Evolutionary conservation across 2,113 vertebrate genomes (phyloP).

Genomic region (Lamprotornis superbus): DNA sequence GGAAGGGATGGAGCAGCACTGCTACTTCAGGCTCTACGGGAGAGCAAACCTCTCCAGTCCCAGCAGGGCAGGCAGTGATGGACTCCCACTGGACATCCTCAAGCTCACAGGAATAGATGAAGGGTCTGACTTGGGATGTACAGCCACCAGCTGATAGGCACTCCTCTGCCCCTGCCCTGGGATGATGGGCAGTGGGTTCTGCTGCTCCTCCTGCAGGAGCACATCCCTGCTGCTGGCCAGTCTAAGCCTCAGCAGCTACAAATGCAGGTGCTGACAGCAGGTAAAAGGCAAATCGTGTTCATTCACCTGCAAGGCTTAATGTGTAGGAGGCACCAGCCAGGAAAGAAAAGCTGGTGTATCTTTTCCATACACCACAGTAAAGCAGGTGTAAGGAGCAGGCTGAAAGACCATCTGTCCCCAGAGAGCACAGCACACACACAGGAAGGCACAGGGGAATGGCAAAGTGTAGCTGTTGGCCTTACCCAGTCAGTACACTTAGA

Average conservation of each 20-base stretch:
- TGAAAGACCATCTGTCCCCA: neutral
- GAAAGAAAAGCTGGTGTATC: neutral
- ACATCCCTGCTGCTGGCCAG: neutral
- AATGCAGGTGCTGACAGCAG: neutral
- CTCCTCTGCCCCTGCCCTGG: neutral
- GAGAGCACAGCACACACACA: neutral
- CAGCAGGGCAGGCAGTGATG: fast-evolving
- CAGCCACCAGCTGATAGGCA: fast-evolving
- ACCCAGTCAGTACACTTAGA: neutral
- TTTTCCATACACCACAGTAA: neutral
- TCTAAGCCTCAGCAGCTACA: neutral
- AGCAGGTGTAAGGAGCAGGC: neutral
- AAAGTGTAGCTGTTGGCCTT: neutral
- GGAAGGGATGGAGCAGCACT: neutral
- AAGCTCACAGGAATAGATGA: neutral
- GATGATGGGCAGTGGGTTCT: neutral
- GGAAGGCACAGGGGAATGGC: neutral
- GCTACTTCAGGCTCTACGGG: neutral
- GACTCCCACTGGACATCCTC: fast-evolving
- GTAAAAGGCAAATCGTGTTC: neutral
- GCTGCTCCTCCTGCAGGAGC: neutral
- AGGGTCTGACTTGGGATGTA: neutral
- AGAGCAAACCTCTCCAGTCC: neutral
- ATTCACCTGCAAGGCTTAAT: neutral
- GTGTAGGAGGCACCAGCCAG: neutral